These are phyloP conservation scores for Amphiduros pacificus DNA, from an alignment of 2,888 invertebrate species.

Conservation along the genomic window DNA sequence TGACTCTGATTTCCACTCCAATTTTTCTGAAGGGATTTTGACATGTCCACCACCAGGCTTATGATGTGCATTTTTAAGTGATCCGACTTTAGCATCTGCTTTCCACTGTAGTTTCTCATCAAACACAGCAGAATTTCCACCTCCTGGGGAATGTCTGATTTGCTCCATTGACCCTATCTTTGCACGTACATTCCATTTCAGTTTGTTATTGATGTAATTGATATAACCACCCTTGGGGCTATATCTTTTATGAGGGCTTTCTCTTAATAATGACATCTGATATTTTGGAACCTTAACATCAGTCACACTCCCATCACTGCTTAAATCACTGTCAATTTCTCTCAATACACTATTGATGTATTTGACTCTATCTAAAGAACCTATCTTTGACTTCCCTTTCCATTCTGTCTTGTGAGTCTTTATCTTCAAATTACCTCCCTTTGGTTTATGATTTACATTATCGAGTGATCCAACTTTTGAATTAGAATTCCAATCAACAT, in stretches of 20 bases:
- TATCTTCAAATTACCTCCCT: neutral
- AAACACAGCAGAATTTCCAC: constrained; percentile 73
- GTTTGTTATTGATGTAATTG: too few species aligned
- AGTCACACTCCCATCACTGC: too few species aligned
- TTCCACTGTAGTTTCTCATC: neutral
- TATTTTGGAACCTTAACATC: too few species aligned
- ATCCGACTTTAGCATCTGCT: neutral
- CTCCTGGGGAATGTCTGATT: constrained; percentile 76
- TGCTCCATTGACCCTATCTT: constrained; percentile 92
- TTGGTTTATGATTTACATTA: neutral
- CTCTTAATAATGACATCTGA: too few species aligned
- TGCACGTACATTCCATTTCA: constrained; percentile 71
- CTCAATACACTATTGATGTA: too few species aligned
- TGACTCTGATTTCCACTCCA: constrained; percentile 71
- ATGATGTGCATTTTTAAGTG: constrained; percentile 14
- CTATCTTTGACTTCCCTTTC: neutral
- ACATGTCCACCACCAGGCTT: constrained; percentile 21
- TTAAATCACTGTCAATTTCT: too few species aligned
- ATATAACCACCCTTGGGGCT: too few species aligned
- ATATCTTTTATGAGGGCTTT: too few species aligned
- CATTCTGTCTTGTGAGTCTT: neutral
- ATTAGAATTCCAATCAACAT: neutral
- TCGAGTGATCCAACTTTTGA: neutral
- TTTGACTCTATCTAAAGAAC: too few species aligned
- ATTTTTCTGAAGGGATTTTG: constrained; percentile 14